Percentiles rank a stretch among this genome's conserved stretches.
phyloP scores from a whole-genome alignment of 2,797 vertebrate genomes.

The Hafferia zeledoni region DNA sequence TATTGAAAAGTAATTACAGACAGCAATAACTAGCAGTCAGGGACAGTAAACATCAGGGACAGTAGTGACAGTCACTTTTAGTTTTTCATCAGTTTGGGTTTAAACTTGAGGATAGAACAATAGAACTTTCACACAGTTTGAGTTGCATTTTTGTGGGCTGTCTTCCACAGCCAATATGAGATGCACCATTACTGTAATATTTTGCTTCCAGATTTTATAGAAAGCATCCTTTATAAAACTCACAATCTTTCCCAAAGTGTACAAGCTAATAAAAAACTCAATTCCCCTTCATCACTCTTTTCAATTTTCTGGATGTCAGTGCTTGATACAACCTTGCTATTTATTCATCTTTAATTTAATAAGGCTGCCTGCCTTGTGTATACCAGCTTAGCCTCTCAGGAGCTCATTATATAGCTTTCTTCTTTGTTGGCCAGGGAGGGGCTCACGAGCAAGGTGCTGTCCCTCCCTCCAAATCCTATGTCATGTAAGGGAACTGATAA shows the following conservation, averaged over 20 bases:
- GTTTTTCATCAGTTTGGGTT: background rate
- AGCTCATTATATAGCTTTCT: background rate
- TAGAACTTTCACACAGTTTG: background rate
- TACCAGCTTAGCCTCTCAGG: background rate
- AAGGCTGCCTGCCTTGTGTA: background rate
- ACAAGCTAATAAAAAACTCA: background rate
- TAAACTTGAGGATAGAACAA: background rate
- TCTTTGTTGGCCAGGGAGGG: background rate
- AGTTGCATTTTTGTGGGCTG: background rate
- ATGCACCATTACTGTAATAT: background rate
- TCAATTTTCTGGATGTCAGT: background rate
- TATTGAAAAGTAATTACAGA: background rate
- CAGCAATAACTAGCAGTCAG: background rate
- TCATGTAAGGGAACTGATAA: rapidly evolving
- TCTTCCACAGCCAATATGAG: background rate
- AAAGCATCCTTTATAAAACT: background rate
- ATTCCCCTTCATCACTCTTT: background rate
- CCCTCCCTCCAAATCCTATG: background rate
- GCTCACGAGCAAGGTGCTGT: background rate
- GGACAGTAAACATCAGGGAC: background rate
- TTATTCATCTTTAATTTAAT: background rate
- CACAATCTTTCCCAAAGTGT: background rate
- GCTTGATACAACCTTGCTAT: background rate
- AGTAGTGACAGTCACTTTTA: background rate
- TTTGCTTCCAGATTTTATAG: background rate